phyloP scores from a whole-genome alignment of 2,888 invertebrate species.

The Conus canariensis region DNA sequence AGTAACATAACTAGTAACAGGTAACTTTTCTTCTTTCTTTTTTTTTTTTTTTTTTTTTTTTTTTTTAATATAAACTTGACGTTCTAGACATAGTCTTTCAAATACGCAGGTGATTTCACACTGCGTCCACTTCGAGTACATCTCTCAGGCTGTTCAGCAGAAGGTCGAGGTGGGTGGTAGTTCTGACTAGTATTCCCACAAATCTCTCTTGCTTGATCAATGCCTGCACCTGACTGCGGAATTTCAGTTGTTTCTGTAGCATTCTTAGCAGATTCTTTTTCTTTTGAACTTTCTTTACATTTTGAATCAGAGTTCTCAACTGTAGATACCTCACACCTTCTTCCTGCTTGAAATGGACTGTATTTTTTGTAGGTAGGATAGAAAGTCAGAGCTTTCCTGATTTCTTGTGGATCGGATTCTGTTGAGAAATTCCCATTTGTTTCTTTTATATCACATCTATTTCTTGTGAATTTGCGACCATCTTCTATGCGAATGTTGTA shows the following conservation, averaged over 20 bases:
- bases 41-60: no score
- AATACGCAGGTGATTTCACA: neutral
- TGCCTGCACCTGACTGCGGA: neutral
- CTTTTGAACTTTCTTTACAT: neutral
- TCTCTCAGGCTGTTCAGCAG: neutral
- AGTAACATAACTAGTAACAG: no score
- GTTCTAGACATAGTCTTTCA: neutral
- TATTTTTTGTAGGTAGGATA: neutral
- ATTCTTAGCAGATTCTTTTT: neutral
- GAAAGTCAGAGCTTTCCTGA: neutral
- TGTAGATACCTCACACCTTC: neutral
- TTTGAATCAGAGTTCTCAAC: neutral
- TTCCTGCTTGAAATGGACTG: neutral
- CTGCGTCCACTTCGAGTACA: neutral
- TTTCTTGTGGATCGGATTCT: neutral
- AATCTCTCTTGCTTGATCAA: neutral
- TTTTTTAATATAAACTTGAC: no score
- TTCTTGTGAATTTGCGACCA: constrained; percentile 20
- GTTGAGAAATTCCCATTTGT: neutral
- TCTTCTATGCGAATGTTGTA: constrained; percentile 16
- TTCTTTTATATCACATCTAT: neutral
- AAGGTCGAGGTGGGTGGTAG: neutral
- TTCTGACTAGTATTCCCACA: neutral
- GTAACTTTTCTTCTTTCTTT: no score
- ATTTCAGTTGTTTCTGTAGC: neutral